Conservation (phyloP, 2,113 vertebrate species). For the Odontophorus gujanensis region DNA sequence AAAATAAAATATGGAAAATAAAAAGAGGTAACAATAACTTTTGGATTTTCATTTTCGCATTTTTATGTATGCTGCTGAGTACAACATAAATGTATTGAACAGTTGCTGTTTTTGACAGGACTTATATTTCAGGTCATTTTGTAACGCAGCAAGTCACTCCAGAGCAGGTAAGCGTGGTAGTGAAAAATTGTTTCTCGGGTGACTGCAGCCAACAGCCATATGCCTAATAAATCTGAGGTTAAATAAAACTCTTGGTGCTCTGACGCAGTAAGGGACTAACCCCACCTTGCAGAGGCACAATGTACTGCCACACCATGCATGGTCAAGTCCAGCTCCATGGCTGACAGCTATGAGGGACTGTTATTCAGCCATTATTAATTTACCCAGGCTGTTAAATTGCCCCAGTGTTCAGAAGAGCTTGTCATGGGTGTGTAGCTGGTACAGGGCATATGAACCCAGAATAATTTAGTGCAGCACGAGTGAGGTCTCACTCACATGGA, state of each 20-base stretch:
- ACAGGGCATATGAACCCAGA: slow-evolving; percentile 38
- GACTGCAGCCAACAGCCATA: not conserved
- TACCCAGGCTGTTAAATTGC: slow-evolving; percentile 8
- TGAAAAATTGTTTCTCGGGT: slow-evolving; percentile 1
- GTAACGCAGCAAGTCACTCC: not conserved
- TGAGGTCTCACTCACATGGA: slow-evolving; percentile 11
- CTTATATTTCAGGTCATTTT: not conserved
- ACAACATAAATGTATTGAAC: not conserved
- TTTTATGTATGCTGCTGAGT: not conserved
- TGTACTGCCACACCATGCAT: not conserved
- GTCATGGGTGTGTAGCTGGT: slow-evolving; percentile 73
- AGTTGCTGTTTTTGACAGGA: not conserved
- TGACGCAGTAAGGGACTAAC: not conserved
- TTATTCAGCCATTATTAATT: slow-evolving; percentile 49
- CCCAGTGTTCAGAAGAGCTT: slow-evolving; percentile 30
- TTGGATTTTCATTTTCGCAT: not conserved
- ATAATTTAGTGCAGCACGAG: not conserved
- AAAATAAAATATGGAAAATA: not conserved
- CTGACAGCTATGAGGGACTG: not conserved
- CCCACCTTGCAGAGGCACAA: not conserved
- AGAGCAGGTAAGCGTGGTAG: not conserved
- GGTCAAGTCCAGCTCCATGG: not conserved
- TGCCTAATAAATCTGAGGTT: not conserved
- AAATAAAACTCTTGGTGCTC: not conserved
- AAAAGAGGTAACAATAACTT: not conserved